A percentile compares a stretch with the other conserved stretches of the same genome.
phyloP scores from a whole-genome alignment of 2,888 invertebrate genomes.

The Microplitis deprimator region DNA sequence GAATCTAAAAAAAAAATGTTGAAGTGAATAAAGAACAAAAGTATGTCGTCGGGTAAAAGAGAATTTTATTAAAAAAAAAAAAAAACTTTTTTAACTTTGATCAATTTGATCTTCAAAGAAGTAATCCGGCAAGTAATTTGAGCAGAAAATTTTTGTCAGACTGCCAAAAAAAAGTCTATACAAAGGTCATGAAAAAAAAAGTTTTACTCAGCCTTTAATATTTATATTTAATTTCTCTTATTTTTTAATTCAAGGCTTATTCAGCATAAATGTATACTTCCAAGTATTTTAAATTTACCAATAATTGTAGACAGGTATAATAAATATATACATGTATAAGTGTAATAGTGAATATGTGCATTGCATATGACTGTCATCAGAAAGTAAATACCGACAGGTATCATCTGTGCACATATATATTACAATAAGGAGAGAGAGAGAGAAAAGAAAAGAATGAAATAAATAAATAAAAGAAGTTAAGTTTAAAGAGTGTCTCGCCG shows the following conservation, averaged over 20 bases:
- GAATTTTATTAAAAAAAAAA: neutral
- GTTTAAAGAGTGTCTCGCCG: neutral
- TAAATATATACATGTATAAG: neutral
- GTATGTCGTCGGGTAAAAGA: neutral
- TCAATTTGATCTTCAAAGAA: neutral
- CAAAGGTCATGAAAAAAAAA: neutral
- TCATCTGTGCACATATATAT: slow-evolving; percentile 35
- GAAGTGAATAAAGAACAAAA: neutral
- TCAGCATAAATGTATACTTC: neutral
- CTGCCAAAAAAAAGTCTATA: neutral
- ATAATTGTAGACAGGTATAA: neutral
- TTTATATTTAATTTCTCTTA: neutral
- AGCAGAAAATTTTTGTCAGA: neutral
- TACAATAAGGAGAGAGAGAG: slow-evolving; percentile 25
- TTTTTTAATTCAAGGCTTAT: neutral
- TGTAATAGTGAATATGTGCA: slow-evolving; percentile 29
- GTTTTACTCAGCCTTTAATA: neutral
- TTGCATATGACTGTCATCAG: slow-evolving; percentile 42
- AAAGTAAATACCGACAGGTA: slow-evolving; percentile 20
- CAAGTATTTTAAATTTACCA: neutral
- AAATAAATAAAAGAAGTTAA: neutral
- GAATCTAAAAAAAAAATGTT: neutral
- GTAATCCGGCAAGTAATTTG: neutral
- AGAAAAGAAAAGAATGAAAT: neutral
- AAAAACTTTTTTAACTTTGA: neutral